Evolutionary conservation across 1,140 invertebrate genomes (phyloP), one percentile per base, ranked within the genome.

Genomic region (Oreohelix idahoensis): DNA sequence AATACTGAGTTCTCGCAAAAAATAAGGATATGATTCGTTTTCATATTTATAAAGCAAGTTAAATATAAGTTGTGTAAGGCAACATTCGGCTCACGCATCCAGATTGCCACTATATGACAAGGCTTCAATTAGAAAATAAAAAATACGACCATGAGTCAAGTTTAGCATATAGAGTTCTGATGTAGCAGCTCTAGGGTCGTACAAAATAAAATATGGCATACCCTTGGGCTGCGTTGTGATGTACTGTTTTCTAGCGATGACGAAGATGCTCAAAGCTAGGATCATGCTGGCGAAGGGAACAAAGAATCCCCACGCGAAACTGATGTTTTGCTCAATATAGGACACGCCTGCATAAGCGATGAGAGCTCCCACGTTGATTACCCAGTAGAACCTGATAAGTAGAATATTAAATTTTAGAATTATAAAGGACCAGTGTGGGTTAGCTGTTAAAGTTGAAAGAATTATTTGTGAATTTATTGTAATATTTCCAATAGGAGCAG

Each of bases 321-420:
- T 91, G 49, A 90, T 78, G 79, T 92, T 84, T 86, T 94, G 93
- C 84, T 94, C 93, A 23, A 94, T 88, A 84, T 93, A 94, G 15
- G 92, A 92, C 70, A 94, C 90, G n/a, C 88, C 91, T 13, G 92
- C 89, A 85, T 93, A 92, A n/a, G 93, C 93, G 75, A 94, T 87
- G n/a, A 94, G 83, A 10, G 93, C 91, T 10, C 94, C 94, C 70
- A 93, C 91, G 86, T 94, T 94, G 71, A 94, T 92, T 83, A 93
- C 94, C 93, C 93, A 71, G 32, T 36, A 39, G 29, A 35, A 71
- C 69, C 32, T 71, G 29, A n/a, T n/a, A 8, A 26, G 8, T 8
- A 69, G 63, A 69, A 10, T 29, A 26, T 29, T n/a, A 69, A 35
- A 69, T 10, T n/a, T n/a, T n/a, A 69, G 26, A 69, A 35, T 29